A percentile compares a stretch with the other conserved stretches of the same genome.
Evolutionary conservation across 2,888 invertebrate species (phyloP).

Genomic region (Polydrusus cervinus): DNA sequence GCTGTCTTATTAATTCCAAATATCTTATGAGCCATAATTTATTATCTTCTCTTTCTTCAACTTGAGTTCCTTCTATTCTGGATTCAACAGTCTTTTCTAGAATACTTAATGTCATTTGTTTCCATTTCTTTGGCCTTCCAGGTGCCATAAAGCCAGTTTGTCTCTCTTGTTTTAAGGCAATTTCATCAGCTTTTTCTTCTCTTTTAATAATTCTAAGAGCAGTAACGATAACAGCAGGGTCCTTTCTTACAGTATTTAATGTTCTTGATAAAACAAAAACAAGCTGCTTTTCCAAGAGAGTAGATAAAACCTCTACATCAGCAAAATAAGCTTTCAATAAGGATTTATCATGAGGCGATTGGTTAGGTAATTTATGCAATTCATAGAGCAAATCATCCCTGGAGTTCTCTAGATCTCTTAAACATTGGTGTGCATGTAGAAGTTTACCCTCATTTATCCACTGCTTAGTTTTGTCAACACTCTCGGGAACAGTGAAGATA

Average conservation of each 20-base stretch:
- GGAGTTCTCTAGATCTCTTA: conserved; percentile 96
- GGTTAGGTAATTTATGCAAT: conserved; percentile 93
- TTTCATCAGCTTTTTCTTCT: conserved; percentile 95
- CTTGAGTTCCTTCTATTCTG: conserved; percentile 94
- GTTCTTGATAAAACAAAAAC: conserved; percentile 92
- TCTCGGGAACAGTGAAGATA: conserved; percentile 97
- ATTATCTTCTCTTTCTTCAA: conserved; percentile 91
- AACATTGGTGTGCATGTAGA: conserved; percentile 94
- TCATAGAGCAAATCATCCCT: conserved; percentile 96
- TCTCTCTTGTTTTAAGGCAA: conserved; percentile 84
- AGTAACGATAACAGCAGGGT: conserved; percentile 96
- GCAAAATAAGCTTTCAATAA: conserved; percentile 97
- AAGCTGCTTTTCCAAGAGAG: conserved; percentile 91
- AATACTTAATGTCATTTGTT: conserved; percentile 88
- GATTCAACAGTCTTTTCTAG: conserved; percentile 85
- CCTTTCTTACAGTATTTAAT: conserved; percentile 94
- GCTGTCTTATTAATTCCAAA: conserved; percentile 87
- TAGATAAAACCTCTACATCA: conserved; percentile 93
- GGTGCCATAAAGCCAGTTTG: conserved; percentile 94
- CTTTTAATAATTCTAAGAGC: conserved; percentile 96
- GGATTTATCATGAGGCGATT: conserved; percentile 91
- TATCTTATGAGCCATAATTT: conserved; percentile 98
- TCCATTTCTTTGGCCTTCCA: conserved; percentile 95
- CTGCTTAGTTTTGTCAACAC: conserved; percentile 94
- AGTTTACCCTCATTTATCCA: conserved; percentile 97